Base-by-base conservation (phyloP, 2,888 invertebrate genomes). In the Tridacna gigas region DNA sequence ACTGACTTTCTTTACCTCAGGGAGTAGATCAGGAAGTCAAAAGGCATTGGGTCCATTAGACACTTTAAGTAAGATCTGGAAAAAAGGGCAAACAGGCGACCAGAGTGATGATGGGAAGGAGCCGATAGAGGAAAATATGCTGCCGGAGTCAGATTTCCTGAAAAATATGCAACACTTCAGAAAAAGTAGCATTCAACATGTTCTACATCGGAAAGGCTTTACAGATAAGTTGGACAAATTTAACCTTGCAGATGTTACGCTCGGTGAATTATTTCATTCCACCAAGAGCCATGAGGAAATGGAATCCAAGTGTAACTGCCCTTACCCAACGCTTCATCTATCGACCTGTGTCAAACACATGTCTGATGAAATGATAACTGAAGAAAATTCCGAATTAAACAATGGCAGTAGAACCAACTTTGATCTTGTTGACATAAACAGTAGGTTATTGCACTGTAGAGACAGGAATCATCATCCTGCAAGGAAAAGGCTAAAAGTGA, bases 171-270 rank as follows among this genome's bases (percentile, higher is more conserved):
- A 69, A 9, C 28, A 47, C n/a, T 69, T 69, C n/a, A 69, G 69
- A 20, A 28, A 69, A 20, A 28, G 28, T 0, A 69, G 69, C 47
- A 28, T 69, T 13, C 45, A 69, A 22, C 47, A 69, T 69, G n/a
- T 69, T n/a, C 3, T 69, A 69, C 45, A 69, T n/a, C 69, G 45
- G n/a, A 45, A 69, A 45, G 11, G 5, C 13, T 69, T 69, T 69
- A n/a, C 45, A 12, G 15, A 20, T 22, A 22, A n/a, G 20, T n/a
- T 69, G 12, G 69, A 69, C 22, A 25, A 47, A 47, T 69, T 69
- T 18, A 69, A 69, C 11, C 47, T 69, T 18, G 18, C 69, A 20
- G 25, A 25, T 25, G 65, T 20, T 25, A 28, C 69, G n/a, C 9
- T 69, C 2, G 7, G 11, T 0, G 65, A 65, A 28, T 18, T 65